Evolutionary conservation across 2,888 invertebrate genomes (phyloP).

Genomic region (Tolmerus cingulatus): DNA sequence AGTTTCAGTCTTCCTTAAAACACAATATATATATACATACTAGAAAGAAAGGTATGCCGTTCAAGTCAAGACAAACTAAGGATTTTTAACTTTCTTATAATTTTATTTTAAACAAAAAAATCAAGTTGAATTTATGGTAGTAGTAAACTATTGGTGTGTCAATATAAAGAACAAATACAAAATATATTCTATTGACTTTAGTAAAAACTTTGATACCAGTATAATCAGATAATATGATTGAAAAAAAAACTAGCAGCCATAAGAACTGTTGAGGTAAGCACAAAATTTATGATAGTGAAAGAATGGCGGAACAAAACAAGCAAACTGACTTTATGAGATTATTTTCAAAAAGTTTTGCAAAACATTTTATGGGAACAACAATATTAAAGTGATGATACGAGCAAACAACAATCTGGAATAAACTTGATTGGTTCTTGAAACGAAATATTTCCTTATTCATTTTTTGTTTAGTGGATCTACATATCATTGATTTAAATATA

Average conservation of each 20-base stretch:
- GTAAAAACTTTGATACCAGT: neutral
- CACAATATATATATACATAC: too few relatives aligned
- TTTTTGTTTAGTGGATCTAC: too few relatives aligned
- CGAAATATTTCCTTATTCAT: neutral
- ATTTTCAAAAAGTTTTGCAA: neutral
- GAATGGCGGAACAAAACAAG: neutral
- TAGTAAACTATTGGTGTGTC: too few relatives aligned
- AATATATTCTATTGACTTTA: neutral
- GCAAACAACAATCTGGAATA: neutral
- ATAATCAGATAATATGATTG: neutral
- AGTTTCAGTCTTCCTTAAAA: too few relatives aligned
- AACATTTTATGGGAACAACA: neutral
- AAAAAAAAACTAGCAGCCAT: neutral
- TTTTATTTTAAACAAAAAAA: too few relatives aligned
- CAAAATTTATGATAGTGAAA: neutral
- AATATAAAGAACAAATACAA: neutral
- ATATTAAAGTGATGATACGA: neutral
- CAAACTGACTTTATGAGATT: neutral
- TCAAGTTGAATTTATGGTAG: too few relatives aligned
- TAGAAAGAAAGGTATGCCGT: too few relatives aligned
- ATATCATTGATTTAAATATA: neutral
- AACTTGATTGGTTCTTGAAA: neutral
- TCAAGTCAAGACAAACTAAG: too few relatives aligned
- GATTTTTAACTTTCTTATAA: too few relatives aligned
- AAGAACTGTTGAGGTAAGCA: neutral